Evolutionary conservation across 2,888 invertebrate species (phyloP), one percentile per base, ranked within the genome.

Genomic region (Plebejus anna): DNA sequence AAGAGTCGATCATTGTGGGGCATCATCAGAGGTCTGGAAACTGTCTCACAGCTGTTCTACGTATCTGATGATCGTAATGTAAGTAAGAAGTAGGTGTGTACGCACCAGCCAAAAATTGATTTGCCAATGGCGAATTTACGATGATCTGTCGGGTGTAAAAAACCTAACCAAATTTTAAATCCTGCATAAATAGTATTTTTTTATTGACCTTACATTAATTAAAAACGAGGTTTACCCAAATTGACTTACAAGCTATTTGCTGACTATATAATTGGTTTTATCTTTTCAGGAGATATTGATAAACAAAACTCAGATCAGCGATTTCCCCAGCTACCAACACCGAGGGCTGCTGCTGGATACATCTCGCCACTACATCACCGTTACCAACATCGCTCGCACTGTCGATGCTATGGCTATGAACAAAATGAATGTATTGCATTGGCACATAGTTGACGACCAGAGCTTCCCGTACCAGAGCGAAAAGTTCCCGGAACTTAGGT

Each of bases 361-460:
- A 0, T 96, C 98, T 0, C 94, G 99, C 4, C 99, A 99, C 89
- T 99, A 95, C 85, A 90, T 98, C 28, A 95, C 96, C 0, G 86
- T 97, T 71, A 84, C 89, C 0, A 95, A 95, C 76, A 96, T 98
- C 78, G 86, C 95, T 47, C 88, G 94, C 77, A 96, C 95, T 0
- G 84, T 98, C 82, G 97, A 98, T 80, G 97, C 97, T 0, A 97
- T 98, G 98, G 95, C 96, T 0, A 97, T 97, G 88, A 98, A 98
- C 87, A 99, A 99, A 89, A 89, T 98, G 85, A 99, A 99, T 87
- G 97, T 98, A 0, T 96, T 99, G 79, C 98, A 99, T 87, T 99
- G 98, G 98, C 99, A 99, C 86, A 97, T 99, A 75, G 97, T 97
- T 0, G 99, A 99, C 87, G 98, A 98, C 86, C 97, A 97, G 83